phyloP scores from a whole-genome alignment of 2,888 invertebrate genomes.

The Scaptomyza tumidula region DNA sequence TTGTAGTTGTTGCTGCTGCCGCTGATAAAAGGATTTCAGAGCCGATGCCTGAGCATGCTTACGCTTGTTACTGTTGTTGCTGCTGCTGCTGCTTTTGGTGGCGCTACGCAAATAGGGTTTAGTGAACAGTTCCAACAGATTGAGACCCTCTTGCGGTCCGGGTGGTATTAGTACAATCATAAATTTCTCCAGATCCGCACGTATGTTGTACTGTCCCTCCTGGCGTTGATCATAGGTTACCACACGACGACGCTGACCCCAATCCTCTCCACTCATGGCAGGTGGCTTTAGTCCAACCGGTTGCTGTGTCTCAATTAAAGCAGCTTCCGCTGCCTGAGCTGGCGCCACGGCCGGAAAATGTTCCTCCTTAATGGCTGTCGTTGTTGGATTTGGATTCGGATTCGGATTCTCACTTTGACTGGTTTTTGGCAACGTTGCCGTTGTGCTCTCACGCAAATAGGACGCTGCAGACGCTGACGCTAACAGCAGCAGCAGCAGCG shows the following conservation, averaged over 20 bases:
- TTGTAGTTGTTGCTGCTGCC: slow-evolving; percentile 46
- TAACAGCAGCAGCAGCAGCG: slow-evolving; percentile 33
- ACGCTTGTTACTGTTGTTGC: slow-evolving; percentile 51
- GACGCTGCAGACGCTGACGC: slow-evolving; percentile 23
- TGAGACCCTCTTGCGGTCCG: slow-evolving; percentile 75
- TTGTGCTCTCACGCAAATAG: slow-evolving; percentile 25
- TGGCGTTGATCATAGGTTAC: slow-evolving; percentile 88
- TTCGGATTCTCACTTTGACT: slow-evolving; percentile 14
- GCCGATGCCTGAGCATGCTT: slow-evolving; percentile 52
- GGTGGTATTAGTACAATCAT: slow-evolving; percentile 88
- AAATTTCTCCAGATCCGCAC: slow-evolving; percentile 90
- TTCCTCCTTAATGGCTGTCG: slow-evolving; percentile 47
- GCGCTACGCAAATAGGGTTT: slow-evolving; percentile 72
- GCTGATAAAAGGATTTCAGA: slow-evolving; percentile 57
- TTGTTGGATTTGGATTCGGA: slow-evolving; percentile 16
- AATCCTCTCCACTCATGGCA: slow-evolving; percentile 43
- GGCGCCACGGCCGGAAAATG: slow-evolving; percentile 55
- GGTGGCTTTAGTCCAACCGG: slow-evolving; percentile 44
- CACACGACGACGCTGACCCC: slow-evolving; percentile 65
- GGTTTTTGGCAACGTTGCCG: slow-evolving; percentile 22
- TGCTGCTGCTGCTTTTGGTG: slow-evolving; percentile 33
- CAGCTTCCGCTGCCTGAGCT: slow-evolving; percentile 30
- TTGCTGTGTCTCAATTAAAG: slow-evolving; percentile 29
- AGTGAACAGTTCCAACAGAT: slow-evolving; percentile 78
- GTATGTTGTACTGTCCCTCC: slow-evolving; percentile 90